Base-by-base conservation (phyloP, 2,888 invertebrate species). In the Dolichopus griseipennis region DNA sequence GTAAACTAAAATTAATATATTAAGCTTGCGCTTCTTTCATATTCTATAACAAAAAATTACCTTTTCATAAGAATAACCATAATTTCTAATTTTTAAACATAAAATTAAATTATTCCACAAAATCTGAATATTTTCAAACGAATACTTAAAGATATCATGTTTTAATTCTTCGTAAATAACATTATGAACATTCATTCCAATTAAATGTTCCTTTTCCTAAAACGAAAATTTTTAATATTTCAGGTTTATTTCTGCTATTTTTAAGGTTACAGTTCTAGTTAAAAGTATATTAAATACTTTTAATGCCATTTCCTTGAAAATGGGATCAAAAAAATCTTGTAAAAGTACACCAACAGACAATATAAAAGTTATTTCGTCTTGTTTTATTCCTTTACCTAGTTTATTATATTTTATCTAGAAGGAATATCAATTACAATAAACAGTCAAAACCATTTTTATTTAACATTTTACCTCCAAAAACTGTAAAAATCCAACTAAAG, bases 81-180 rank as follows among this genome's bases (percentile, higher is more conserved):
- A 12, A 18, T 52, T 18, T 6, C 18, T 52, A 6, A 52, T 52
- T 65, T 77, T 75, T 34, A 79, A 72, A 37, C 81, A 80, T n/a
- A 74, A 72, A 12, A 72, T 74, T 7, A 81, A 70, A 65, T 79
- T 80, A 65, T 74, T 74, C 80, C 79, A 80, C 33, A 76, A 72
- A 4, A 73, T 68, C 3, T 66, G 65, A 3, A 75, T 75, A 15
- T 72, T 73, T 3, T 72, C 69, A 3, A 73, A 71, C 2, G 75
- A 71, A 1, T 77, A 76, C 33, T 73, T 74, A 64, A 75, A 73
- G 18, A 77, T 72, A 71, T 78, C 76, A 37, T 74, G 75, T 1
- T 76, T 74, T 1, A 78, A 74, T 68, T 76, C 73, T 65, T 80
- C 77, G 66, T 76, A 80, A 15, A 80, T 76, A 1, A 80, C 80